Percentiles rank a stretch among this genome's conserved stretches.
Evolutionary conservation across 1,140 invertebrate species (phyloP).

Genomic region (Sesamia nonagrioides): DNA sequence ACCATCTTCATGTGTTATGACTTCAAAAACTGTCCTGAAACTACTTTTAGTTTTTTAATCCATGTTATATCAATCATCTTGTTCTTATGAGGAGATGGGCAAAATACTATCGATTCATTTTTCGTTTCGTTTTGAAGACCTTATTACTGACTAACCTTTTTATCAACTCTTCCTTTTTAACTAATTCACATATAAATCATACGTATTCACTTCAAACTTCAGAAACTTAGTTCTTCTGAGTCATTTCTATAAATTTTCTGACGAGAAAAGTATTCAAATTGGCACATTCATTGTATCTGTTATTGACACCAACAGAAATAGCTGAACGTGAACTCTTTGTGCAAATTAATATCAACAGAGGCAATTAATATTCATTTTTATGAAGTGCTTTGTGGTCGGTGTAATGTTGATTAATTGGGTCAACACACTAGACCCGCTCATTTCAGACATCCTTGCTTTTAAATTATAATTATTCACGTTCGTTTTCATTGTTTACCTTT

Average conservation of each 20-base stretch:
- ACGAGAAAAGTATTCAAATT: slow-evolving; percentile 10
- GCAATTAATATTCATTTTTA: slow-evolving; percentile 42
- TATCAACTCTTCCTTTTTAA: too few relatives aligned
- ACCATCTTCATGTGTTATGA: too few relatives aligned
- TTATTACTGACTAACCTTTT: too few relatives aligned
- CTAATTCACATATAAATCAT: too few relatives aligned
- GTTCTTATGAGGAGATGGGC: too few relatives aligned
- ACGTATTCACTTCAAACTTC: background rate
- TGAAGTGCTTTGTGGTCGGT: slow-evolving; percentile 11
- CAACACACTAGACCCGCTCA: background rate
- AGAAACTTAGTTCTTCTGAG: background rate
- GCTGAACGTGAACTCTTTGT: slow-evolving; percentile 8
- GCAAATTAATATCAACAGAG: background rate
- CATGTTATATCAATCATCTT: too few relatives aligned
- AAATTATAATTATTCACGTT: background rate
- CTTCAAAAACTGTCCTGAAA: too few relatives aligned
- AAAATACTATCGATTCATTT: too few relatives aligned
- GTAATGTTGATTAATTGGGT: slow-evolving; percentile 6
- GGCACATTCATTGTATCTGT: slow-evolving; percentile 3
- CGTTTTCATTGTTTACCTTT: background rate
- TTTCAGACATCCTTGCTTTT: slow-evolving; percentile 9
- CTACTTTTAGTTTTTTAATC: too few relatives aligned
- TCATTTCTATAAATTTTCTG: background rate
- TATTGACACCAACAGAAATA: slow-evolving; percentile 18
- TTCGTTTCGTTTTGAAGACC: too few relatives aligned